Conservation (phyloP, 2,888 invertebrate genomes). For the Drosophila kambysellisi region DNA sequence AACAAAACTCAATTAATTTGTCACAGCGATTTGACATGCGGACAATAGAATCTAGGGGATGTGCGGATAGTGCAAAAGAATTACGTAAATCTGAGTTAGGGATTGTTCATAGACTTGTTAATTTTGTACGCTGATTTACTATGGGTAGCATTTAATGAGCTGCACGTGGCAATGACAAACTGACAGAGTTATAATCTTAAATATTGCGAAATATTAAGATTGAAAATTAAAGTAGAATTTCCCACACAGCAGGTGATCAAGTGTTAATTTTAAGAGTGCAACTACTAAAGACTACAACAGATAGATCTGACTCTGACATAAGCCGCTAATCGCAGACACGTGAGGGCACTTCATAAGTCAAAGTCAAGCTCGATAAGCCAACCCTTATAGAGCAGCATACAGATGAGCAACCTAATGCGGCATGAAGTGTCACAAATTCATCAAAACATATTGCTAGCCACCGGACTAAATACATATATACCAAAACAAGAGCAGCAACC, state of each 20-base stretch:
- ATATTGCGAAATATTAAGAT: background rate
- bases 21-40: slow-evolving; percentile 68
- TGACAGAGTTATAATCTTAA: slow-evolving; percentile 6
- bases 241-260: slow-evolving; percentile 68
- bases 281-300: slow-evolving; percentile 14
- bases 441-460: slow-evolving; percentile 73
- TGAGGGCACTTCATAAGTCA: slow-evolving; percentile 71
- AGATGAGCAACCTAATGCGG: slow-evolving; percentile 63
- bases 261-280: slow-evolving; percentile 4
- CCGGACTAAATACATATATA: slow-evolving; percentile 27
- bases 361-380: slow-evolving; percentile 32
- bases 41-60: slow-evolving; percentile 33
- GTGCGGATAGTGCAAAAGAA: slow-evolving; percentile 1
- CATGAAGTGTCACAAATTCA: slow-evolving; percentile 84
- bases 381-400: slow-evolving; percentile 16
- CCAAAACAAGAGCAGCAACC: slow-evolving; percentile 58
- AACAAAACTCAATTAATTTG: slow-evolving; percentile 72
- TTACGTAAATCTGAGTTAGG: slow-evolving; percentile 31
- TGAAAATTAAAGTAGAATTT: slow-evolving; percentile 14
- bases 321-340: slow-evolving; percentile 79
- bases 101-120: slow-evolving; percentile 24
- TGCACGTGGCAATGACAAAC: slow-evolving; percentile 37
- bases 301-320: slow-evolving; percentile 27
- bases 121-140: slow-evolving; percentile 31
- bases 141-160: slow-evolving; percentile 43